Evolutionary conservation across 1,140 invertebrate genomes (phyloP), one percentile per base, ranked within the genome.

Genomic region (Lepidurus packardi): DNA sequence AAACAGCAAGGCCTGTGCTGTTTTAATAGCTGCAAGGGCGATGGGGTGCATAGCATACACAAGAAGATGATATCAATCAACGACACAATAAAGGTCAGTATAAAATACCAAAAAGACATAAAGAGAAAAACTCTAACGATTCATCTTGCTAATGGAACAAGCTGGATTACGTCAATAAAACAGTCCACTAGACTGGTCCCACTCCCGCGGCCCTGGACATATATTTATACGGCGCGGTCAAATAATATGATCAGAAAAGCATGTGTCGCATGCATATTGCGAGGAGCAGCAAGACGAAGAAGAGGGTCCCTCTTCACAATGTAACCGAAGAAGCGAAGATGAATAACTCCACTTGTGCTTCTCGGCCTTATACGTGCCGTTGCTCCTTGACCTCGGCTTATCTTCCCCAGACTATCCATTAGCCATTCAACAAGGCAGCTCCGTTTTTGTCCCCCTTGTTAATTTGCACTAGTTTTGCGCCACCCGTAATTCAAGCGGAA

Each of bases 11-110:
- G 45, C 53, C 53, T 21, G 21, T 65, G 53, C 2, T 65, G 53
- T 65, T 7, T 65, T 65, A 65, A 65, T 16, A 21, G 53, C 53
- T 13, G 53, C 53, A 65, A 9, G n/a, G 53, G 53, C 21, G 53
- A 65, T 21, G 53, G n/a, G 5, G 45, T 34, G 45, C 45, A 10
- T 4, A 65, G 53, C 53, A 65, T 65, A 65, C 53, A 21, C 53
- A 65, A 65, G 53, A 65, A 65, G 53, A 65, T 65, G 53, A 65
- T 65, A 65, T 65, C 53, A 65, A 65, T 65, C 53, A 65, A 65
- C 53, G 53, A 65, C 53, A 65, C 53, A 65, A 65, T 65, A 65
- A 65, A 65, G 53, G 53, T 65, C 53, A 65, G 53, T 65, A 65
- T 13, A n/a, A 65, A 65, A 65, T 65, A n/a, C 53, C 53, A 65